Base-by-base conservation (phyloP, 2,888 invertebrate species). In the Eupithecia subumbrata region DNA sequence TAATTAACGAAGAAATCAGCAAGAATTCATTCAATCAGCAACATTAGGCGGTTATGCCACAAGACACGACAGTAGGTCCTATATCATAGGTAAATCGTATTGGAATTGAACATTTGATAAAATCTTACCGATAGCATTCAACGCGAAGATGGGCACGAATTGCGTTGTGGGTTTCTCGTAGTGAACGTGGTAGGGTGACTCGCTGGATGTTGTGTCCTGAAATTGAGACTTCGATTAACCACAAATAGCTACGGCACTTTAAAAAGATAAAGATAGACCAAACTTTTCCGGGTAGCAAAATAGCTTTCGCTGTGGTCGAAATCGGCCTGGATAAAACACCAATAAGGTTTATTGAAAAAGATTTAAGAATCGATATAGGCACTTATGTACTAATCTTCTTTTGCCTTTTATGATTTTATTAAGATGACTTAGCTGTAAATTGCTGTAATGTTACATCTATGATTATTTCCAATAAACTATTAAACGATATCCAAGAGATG, bases 131-230 rank as follows among this genome's bases (percentile, higher is more conserved):
- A 97, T 96, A n/a, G 98, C 96, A 89, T 98, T 98, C 56, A 99
- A 94, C 5, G 98, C 98, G 90, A 99, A 99, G 60, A 98, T 97
- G 0, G 99, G 98, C 70, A 98, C 97, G 71, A 96, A 92, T 74
- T 93, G 93, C 69, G 89, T 76, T 0, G 88, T 85, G 11, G 88
- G 86, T 40, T 85, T 82, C 18, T 88, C 87, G 79, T 92, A 92
- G 73, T 93, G 91, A 78, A 91, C 91, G 37, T 89, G 89, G 77
- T 89, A 90, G 0, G 90, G 89, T 0, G 94, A 94, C 64, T 93
- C 92, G 80, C 92, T 93, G 66, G 93, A 92, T 4, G 93, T 60
- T 60, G 60, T 94, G 80, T 93, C 94, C 94, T 94, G 87, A 64
- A 76, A 76, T 60, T 63, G 66, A 48, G 45, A 40, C 37, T 45